A percentile compares a stretch with the other conserved stretches of the same genome.
Conservation (phyloP, 2,888 invertebrate species). For the Dichetophora obliterata region DNA sequence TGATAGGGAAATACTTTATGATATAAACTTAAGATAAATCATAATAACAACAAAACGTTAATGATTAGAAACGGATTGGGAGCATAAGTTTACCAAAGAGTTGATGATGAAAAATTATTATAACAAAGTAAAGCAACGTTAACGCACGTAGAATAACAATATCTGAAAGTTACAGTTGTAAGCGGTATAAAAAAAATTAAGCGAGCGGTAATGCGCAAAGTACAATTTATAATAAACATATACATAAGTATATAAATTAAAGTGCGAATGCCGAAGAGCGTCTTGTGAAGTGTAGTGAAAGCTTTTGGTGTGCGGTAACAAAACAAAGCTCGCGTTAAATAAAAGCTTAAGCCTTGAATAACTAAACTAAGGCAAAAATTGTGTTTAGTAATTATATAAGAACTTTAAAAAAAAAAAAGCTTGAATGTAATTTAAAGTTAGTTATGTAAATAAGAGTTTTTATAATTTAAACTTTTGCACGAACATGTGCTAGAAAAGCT, state of each 20-base stretch:
- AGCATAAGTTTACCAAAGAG: no score
- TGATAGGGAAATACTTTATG: slow-evolving; percentile 1
- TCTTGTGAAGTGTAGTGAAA: no score
- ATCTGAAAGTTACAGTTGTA: slow-evolving; percentile 4
- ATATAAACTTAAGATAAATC: slow-evolving; percentile 2
- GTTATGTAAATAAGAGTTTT: no score
- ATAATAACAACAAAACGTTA: background rate
- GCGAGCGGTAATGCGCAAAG: no score
- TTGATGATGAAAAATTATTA: no score
- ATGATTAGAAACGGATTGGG: background rate
- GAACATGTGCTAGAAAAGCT: no score
- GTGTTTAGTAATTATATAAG: background rate
- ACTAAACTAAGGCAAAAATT: background rate
- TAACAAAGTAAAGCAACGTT: no score
- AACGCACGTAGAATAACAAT: background rate
- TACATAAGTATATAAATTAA: no score
- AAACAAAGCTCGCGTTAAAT: background rate
- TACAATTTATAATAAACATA: background rate
- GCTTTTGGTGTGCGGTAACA: background rate
- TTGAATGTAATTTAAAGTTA: background rate
- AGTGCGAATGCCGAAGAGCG: no score
- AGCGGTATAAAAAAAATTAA: background rate
- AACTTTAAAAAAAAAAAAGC: background rate
- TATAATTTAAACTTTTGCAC: no score
- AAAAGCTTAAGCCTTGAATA: background rate